Percentiles rank a stretch among this genome's conserved stretches.
phyloP scores from a whole-genome alignment of 2,113 vertebrate genomes.

The Paradoxurus hermaphroditus region DNA sequence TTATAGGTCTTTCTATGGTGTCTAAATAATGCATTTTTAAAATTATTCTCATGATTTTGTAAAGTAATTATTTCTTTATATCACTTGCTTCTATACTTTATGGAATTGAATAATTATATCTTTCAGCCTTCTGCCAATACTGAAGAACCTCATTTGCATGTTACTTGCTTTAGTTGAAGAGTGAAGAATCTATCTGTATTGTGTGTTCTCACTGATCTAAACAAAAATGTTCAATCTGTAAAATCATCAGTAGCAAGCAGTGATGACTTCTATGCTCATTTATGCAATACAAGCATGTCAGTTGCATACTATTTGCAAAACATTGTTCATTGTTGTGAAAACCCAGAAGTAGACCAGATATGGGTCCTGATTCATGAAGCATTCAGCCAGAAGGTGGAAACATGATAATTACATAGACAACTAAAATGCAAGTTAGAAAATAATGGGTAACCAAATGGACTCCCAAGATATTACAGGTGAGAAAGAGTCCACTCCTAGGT shows the following conservation, averaged over 20 bases:
- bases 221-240: not conserved
- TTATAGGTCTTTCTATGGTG: not conserved
- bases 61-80: not conserved
- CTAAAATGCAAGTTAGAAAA: not conserved
- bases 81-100: not conserved
- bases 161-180: not conserved
- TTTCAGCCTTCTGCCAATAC: not conserved
- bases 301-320: not conserved
- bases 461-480: not conserved
- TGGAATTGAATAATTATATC: not conserved
- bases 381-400: not conserved
- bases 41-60: not conserved
- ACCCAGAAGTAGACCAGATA: not conserved
- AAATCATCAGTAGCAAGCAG: not conserved
- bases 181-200: not conserved
- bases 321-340: not conserved
- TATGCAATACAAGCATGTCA: not conserved
- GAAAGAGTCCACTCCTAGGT: not conserved
- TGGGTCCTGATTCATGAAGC: not conserved
- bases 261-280: not conserved
- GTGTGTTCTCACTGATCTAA: not conserved
- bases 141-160: not conserved
- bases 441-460: not conserved
- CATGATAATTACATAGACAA: not conserved
- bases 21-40: not conserved